phyloP scores from a whole-genome alignment of 2,888 invertebrate genomes.

The Erebia palarica region DNA sequence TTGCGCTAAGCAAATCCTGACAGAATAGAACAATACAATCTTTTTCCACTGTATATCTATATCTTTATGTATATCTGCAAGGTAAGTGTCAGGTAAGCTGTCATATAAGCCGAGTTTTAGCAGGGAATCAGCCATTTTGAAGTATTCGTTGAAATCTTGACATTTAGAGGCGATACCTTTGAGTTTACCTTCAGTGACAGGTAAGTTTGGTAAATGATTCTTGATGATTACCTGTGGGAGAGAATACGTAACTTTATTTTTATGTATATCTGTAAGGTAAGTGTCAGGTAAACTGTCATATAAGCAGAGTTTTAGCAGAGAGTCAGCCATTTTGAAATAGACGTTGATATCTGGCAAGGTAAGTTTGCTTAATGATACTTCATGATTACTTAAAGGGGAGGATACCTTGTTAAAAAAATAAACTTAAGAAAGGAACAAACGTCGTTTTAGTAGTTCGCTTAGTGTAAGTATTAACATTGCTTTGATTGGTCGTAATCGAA shows the following conservation, averaged over 20 bases:
- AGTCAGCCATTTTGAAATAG: conserved; percentile 87
- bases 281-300: conserved; percentile 62
- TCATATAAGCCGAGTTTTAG: conserved; percentile 79
- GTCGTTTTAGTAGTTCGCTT: no score
- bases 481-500: no score
- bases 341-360: conserved; percentile 82
- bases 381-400: conserved; percentile 63
- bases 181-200: conserved; percentile 77
- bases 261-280: conserved; percentile 51
- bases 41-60: conserved; percentile 75
- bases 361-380: conserved; percentile 56
- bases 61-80: conserved; percentile 49
- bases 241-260: conserved; percentile 45
- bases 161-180: conserved; percentile 84
- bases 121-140: conserved; percentile 84
- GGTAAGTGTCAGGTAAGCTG: conserved; percentile 56
- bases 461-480: no score
- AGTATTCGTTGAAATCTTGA: conserved; percentile 86
- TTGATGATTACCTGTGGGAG: conserved; percentile 67
- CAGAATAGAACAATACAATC: conserved; percentile 88
- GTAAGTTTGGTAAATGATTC: conserved; percentile 54
- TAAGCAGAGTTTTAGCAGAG: conserved; percentile 81
- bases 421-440: no score
- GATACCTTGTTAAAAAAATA: no score
- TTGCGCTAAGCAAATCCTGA: conserved; percentile 89